Evolutionary conservation across 2,113 vertebrate genomes (phyloP).

Genomic region (Raja brachyura): DNA sequence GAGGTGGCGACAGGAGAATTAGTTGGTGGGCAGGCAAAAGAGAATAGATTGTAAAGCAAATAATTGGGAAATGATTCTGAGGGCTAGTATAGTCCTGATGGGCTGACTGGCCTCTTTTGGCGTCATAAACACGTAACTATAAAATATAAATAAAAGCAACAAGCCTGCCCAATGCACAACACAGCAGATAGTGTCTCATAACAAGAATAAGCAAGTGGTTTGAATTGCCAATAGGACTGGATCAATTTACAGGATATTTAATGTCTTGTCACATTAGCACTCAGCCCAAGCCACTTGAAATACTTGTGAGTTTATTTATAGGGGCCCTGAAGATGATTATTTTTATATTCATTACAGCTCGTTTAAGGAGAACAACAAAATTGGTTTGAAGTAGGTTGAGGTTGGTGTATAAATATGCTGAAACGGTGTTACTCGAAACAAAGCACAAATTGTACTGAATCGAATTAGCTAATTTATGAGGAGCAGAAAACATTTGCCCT

Average conservation of each 20-base stretch:
- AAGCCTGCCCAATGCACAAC: neutral
- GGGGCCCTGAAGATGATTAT: neutral
- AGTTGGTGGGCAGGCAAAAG: too few species aligned
- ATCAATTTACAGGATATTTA: neutral
- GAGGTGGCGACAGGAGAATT: too few species aligned
- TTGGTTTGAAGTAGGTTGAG: neutral
- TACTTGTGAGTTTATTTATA: neutral
- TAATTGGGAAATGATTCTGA: too few species aligned
- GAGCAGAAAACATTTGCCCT: slow-evolving; percentile 3
- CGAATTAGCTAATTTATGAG: slow-evolving; percentile 5
- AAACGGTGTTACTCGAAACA: slow-evolving; percentile 7
- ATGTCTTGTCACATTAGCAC: neutral
- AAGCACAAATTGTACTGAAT: slow-evolving; percentile 26
- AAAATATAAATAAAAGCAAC: too few species aligned
- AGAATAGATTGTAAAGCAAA: too few species aligned
- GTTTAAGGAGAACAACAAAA: neutral
- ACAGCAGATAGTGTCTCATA: neutral
- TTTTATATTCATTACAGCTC: slow-evolving; percentile 3
- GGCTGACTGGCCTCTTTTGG: too few species aligned
- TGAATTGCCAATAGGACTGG: neutral
- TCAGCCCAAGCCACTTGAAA: neutral
- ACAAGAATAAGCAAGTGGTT: neutral
- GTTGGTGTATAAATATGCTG: slow-evolving; percentile 2
- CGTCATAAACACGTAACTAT: too few species aligned
- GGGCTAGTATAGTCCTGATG: too few species aligned